Evolutionary conservation across 2,797 vertebrate genomes (phyloP), one percentile per base, ranked within the genome.

Genomic region (Amblyopsis hoosieri): DNA sequence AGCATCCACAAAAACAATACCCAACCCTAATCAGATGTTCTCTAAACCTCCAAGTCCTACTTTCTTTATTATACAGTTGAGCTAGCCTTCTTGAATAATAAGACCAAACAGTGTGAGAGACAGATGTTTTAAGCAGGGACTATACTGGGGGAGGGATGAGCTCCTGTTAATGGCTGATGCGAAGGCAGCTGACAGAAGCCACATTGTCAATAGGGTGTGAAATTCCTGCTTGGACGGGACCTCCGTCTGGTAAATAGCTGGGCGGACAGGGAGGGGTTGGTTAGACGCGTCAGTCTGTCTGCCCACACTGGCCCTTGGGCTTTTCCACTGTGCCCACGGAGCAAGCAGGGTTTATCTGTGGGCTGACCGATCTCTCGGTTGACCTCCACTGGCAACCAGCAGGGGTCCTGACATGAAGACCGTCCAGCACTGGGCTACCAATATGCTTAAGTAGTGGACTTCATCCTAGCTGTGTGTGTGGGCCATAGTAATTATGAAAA

Each of bases 181-280:
- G 75, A 84, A 81, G 57, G 85, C 89, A 90, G 88, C 89, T 89
- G 87, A 90, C 87, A 91, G 86, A 86, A 88, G 85, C 77, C 82
- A 76, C 85, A 74, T 86, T 90, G 87, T 90, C 88, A 91, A 87
- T 84, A 88, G 86, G 86, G 90, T 92, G 91, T 87, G 86, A 90
- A 90, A 91, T 92, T 92, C 90, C 87, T 79, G 76, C 79, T 80
- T 78, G 75, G 77, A 80, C 85, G 78, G 76, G 86, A 83, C 86
- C 76, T 84, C 85, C 72, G 75, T 89, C 85, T 91, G 87, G 67
- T 76, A 74, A 84, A 88, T 88, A 78, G 79, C 82, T 64, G 72
- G 75, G 72, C 74, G 79, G 78, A 84, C 75, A 76, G 63, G 54
- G 50, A 69, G 63, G 53, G 69, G 66, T 60, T 62, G 67, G 76